Evolutionary conservation across 2,888 invertebrate species (phyloP), one percentile per base, ranked within the genome.

Genomic region (Cephus sareptanus): DNA sequence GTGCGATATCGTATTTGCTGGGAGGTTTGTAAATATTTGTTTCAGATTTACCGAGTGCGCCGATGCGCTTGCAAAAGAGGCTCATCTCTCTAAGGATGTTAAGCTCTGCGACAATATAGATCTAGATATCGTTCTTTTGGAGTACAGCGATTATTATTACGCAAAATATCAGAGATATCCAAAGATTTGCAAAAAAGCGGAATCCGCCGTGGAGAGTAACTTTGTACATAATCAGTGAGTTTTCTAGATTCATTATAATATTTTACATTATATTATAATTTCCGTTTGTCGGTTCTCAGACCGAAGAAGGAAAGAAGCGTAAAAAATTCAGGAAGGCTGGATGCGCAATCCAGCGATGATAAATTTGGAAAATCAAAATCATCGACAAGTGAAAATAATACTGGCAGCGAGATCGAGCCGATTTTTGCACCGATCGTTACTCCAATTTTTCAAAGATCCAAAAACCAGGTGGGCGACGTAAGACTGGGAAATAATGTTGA

Each of bases 81-180:
- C 97, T 0, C 94, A 94, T 71, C 92, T 98, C 13, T 93, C 95
- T 0, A 93, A 93, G 11, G 94, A 95, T 79, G 95, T 94, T 88
- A 93, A 94, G 87, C 93, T 98, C 69, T 98, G 98, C 91, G 98
- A 98, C 88, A 98, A 98, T 87, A 94, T 98, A 79, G 98, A 98
- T 90, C 92, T 98, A 88, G 96, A 97, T 82, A 96, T 96, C 71
- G 96, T 98, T 83, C 92, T 98, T 79, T 95, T 97, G 93, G 98
- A 98, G 87, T 98, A 96, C 91, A 96, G 96, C 88, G 96, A 96
- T 82, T 98, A 96, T 92, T 97, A 96, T 91, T 94, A 95, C 86
- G 93, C 96, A 73, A 95, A 97, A 87, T 98, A 97, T 92, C 96
- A 96, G 90, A 97, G 96, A 90, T 95, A 96, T 90, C 98, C 98